These are phyloP conservation scores for Hyppa rectilinea DNA, from an alignment of 2,888 invertebrate species.

Conservation along the genomic window DNA sequence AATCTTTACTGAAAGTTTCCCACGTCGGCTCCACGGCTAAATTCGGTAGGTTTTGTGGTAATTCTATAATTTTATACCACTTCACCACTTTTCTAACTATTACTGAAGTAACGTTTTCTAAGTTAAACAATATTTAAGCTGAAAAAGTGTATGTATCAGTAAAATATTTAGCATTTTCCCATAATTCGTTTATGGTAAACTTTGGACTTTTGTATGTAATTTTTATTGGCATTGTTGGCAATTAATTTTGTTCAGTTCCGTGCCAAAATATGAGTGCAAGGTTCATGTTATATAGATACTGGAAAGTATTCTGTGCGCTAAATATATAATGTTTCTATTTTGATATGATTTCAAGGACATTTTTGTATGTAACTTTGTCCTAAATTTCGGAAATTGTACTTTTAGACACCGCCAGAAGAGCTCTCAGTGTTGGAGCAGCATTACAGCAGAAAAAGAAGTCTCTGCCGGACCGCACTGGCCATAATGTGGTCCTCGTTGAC, in stretches of 20 bases:
- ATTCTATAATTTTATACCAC: conserved; percentile 15
- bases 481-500: conserved; percentile 98
- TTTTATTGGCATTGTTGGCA: conserved; percentile 76
- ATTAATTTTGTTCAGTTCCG: conserved; percentile 65
- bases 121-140: not conserved
- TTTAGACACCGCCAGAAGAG: conserved; percentile 86
- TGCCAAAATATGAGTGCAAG: conserved; percentile 70
- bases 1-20: conserved; percentile 83
- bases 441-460: conserved; percentile 89
- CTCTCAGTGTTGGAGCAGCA: conserved; percentile 88
- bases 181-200: conserved; percentile 70
- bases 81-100: not conserved
- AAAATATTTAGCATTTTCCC: conserved; percentile 11
- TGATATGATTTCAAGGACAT: conserved; percentile 14
- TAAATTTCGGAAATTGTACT: conserved; percentile 33
- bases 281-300: conserved; percentile 45
- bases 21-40: conserved; percentile 82
- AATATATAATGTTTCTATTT: conserved; percentile 15
- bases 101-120: not conserved
- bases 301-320: conserved; percentile 38
- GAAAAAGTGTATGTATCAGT: not conserved
- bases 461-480: conserved; percentile 91
- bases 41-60: conserved; percentile 79
- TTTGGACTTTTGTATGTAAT: conserved; percentile 76
- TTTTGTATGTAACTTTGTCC: not conserved